Percentiles rank a stretch among this genome's conserved stretches.
Conservation (phyloP, 2,797 vertebrate species). For the Phrynocephalus vlangalii region DNA sequence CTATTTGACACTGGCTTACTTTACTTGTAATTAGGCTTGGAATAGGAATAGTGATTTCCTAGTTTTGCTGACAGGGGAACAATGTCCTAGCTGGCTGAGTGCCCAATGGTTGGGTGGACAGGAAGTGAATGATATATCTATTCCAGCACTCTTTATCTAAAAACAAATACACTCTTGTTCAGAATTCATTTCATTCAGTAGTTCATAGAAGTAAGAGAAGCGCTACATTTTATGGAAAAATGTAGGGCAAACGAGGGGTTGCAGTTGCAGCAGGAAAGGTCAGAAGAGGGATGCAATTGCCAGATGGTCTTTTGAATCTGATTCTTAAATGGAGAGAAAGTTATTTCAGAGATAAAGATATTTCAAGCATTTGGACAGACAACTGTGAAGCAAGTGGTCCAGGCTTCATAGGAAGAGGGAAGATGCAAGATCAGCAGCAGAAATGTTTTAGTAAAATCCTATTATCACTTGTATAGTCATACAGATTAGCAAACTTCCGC, state of each 20-base stretch:
- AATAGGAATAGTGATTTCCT: background rate
- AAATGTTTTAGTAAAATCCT: slow-evolving; percentile 1
- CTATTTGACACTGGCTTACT: background rate
- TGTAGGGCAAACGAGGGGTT: background rate
- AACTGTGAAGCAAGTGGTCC: background rate
- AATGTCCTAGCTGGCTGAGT: background rate
- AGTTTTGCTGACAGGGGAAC: background rate
- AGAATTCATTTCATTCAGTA: slow-evolving; percentile 27
- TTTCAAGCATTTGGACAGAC: background rate
- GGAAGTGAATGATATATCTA: background rate
- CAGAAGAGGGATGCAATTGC: background rate
- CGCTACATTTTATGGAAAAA: background rate
- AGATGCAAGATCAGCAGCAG: background rate
- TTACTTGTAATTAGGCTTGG: background rate
- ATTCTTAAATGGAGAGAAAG: slow-evolving; percentile 15
- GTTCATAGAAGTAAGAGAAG: slow-evolving; percentile 1
- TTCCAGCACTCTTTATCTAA: slow-evolving; percentile 23
- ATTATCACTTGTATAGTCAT: background rate
- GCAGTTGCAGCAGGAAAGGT: background rate
- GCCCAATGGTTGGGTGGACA: background rate
- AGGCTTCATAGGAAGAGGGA: background rate
- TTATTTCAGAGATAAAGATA: background rate
- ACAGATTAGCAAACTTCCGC: background rate
- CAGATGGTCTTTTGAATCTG: background rate
- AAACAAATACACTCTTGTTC: slow-evolving; percentile 42